A percentile compares a stretch with the other conserved stretches of the same genome.
Conservation (phyloP, 2,888 invertebrate genomes). For the Mechanitis mazaeus region DNA sequence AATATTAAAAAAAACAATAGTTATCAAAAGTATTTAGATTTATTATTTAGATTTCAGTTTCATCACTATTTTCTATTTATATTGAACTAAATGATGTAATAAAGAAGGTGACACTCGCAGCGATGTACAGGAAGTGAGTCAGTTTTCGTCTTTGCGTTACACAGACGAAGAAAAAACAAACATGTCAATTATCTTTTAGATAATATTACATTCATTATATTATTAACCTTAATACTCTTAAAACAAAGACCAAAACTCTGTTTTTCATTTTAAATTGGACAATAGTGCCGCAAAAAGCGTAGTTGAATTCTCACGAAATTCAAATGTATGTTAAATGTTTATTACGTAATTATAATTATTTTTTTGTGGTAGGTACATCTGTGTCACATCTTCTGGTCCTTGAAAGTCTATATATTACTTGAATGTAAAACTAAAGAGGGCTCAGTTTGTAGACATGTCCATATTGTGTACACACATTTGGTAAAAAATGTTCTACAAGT, state of each 20-base stretch:
- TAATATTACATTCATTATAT: slow-evolving; percentile 1
- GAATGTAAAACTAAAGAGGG: no score
- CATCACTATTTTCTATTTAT: background rate
- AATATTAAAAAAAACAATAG: background rate
- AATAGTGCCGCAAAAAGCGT: background rate
- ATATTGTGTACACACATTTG: background rate
- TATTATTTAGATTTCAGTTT: background rate
- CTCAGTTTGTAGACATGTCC: background rate
- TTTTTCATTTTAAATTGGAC: background rate
- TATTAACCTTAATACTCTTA: background rate
- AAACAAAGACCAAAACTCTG: background rate
- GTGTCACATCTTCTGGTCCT: background rate
- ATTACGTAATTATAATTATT: background rate
- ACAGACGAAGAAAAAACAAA: slow-evolving; percentile 29
- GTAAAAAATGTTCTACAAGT: slow-evolving; percentile 12
- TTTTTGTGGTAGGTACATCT: background rate
- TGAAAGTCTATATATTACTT: no score
- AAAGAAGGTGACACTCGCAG: slow-evolving; percentile 46
- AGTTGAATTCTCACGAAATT: slow-evolving; percentile 4
- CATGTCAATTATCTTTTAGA: slow-evolving; percentile 12
- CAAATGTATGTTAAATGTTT: background rate
- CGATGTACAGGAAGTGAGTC: slow-evolving; percentile 52
- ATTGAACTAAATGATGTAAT: slow-evolving; percentile 21
- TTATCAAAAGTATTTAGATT: background rate
- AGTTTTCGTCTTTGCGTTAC: slow-evolving; percentile 35